These are phyloP conservation scores for Scyliorhinus canicula DNA, from an alignment of 2,797 vertebrate species.

Conservation along the genomic window DNA sequence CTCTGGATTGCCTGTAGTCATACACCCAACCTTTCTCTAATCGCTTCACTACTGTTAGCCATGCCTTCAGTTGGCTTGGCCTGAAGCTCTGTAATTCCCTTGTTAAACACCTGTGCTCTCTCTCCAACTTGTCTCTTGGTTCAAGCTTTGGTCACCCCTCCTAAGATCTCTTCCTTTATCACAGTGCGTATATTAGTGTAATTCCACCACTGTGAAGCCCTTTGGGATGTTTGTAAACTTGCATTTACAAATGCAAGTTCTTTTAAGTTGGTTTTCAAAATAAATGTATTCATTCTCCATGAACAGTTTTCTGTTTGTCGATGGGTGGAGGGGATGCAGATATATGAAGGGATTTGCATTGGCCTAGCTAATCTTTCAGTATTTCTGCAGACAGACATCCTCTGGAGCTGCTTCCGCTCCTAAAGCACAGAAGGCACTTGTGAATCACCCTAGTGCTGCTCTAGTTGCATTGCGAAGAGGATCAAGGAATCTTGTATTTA, in stretches of 20 bases:
- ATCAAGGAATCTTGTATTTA: conserved; percentile 96
- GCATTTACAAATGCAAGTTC: not conserved
- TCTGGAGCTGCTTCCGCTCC: conserved; percentile 68
- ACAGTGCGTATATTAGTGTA: not conserved
- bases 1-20: not conserved
- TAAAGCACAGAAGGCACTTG: conserved; percentile 90
- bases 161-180: not conserved
- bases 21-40: not conserved
- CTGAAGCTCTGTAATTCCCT: too few species aligned
- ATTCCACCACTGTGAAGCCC: not conserved
- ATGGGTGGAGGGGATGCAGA: too few species aligned
- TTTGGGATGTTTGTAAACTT: not conserved
- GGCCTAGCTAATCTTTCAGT: conserved; percentile 42
- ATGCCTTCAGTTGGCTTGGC: too few species aligned
- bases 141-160: not conserved
- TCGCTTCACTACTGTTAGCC: not conserved
- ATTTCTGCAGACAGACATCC: conserved; percentile 69
- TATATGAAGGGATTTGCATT: not conserved
- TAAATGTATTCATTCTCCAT: conserved; percentile 25
- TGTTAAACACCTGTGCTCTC: too few species aligned
- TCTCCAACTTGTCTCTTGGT: too few species aligned
- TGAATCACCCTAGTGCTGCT: conserved; percentile 96
- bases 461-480: conserved; percentile 95
- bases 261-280: not conserved
- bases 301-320: not conserved